Evolutionary conservation across 2,888 invertebrate species (phyloP).

Genomic region (Synanthedon tipuliformis): DNA sequence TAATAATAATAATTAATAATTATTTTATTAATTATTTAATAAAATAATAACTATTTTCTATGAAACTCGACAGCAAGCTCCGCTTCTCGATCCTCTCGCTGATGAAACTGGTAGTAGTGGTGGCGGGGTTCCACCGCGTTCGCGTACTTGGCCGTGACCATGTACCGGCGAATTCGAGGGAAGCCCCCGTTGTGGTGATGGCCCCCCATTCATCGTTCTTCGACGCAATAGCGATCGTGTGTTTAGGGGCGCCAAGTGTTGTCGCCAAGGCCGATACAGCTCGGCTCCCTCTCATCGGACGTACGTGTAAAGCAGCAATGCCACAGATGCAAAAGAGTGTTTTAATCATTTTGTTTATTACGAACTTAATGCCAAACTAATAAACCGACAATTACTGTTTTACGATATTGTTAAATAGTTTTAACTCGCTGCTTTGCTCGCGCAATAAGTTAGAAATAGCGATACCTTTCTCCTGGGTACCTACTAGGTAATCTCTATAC

Average conservation of each 20-base stretch:
- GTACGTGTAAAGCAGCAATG: slow-evolving; percentile 68
- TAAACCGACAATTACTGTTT: background rate
- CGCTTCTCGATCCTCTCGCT: slow-evolving; percentile 75
- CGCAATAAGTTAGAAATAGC: too few relatives aligned
- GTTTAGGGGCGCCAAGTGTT: slow-evolving; percentile 86
- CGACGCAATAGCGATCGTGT: slow-evolving; percentile 87
- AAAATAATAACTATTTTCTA: too few relatives aligned
- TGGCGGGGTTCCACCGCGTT: slow-evolving; percentile 85
- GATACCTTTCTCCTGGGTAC: too few relatives aligned
- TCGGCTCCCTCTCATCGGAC: slow-evolving; percentile 88
- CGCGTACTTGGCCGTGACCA: slow-evolving; percentile 76
- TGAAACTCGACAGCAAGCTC: slow-evolving; percentile 63
- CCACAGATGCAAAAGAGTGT: background rate
- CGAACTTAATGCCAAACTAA: background rate
- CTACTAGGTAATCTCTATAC: too few relatives aligned
- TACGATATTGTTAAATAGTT: too few relatives aligned
- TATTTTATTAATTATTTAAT: too few relatives aligned
- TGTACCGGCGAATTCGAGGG: slow-evolving; percentile 59
- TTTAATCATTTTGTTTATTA: background rate
- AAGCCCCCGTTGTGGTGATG: slow-evolving; percentile 86
- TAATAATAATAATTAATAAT: too few relatives aligned
- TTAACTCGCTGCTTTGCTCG: too few relatives aligned
- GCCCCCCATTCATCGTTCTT: slow-evolving; percentile 94
- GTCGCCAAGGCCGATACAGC: slow-evolving; percentile 90
- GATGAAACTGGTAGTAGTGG: slow-evolving; percentile 81